A percentile compares a stretch with the other conserved stretches of the same genome.
Evolutionary conservation across 2,113 vertebrate species (phyloP).

Genomic region (Salvelinus fontinalis): DNA sequence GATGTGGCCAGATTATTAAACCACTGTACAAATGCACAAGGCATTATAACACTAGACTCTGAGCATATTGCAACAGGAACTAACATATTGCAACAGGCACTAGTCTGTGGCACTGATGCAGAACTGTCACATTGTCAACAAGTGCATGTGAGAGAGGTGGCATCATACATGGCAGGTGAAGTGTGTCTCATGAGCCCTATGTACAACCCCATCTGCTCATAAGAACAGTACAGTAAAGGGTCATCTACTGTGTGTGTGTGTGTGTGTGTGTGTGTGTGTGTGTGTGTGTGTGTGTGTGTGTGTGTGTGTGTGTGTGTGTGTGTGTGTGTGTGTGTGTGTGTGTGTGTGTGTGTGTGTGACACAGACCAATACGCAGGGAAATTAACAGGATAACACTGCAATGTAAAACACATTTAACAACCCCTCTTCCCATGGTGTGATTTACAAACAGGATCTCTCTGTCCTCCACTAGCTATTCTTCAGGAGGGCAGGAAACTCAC

Average conservation of each 20-base stretch:
- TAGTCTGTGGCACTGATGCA: conserved; percentile 22
- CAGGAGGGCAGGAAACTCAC: conserved; percentile 57
- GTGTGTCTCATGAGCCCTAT: conserved; percentile 48
- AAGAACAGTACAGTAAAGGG: not conserved
- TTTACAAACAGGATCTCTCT: conserved; percentile 70
- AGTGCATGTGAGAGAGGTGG: conserved; percentile 43
- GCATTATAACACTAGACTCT: not conserved
- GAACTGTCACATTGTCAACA: conserved; percentile 35
- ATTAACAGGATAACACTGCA: conserved; percentile 65
- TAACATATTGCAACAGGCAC: not conserved
- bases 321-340: too few species aligned
- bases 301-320: too few species aligned
- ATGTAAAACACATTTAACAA: conserved; percentile 69
- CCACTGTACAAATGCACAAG: not conserved
- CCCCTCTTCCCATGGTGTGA: conserved; percentile 55
- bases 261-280: too few species aligned
- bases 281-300: too few species aligned
- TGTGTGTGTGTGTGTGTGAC: conserved; percentile 25
- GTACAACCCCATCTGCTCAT: conserved; percentile 38
- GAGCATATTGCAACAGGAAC: not conserved
- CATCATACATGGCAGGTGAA: conserved; percentile 60
- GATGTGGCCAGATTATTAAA: not conserved
- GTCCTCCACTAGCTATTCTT: conserved; percentile 55
- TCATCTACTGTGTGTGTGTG: conserved; percentile 7
- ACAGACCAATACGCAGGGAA: conserved; percentile 45